A percentile compares a stretch with the other conserved stretches of the same genome.
Evolutionary conservation across 2,797 vertebrate species (phyloP).

Genomic region (Cuniculus paca): DNA sequence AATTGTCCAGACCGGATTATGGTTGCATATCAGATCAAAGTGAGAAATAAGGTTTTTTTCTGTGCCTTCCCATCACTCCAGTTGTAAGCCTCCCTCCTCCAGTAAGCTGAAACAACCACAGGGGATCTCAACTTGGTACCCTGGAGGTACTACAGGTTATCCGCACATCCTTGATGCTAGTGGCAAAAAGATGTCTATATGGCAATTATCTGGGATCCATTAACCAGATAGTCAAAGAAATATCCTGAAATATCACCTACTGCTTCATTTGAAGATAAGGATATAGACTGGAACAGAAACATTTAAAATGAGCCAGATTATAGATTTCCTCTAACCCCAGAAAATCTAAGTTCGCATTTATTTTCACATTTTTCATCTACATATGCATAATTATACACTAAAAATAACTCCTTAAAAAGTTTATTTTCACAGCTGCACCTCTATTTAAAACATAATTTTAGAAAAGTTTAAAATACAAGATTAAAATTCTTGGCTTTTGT

Average conservation of each 20-base stretch:
- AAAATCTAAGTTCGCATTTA: neutral
- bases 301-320: neutral
- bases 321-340: neutral
- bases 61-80: neutral
- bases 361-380: neutral
- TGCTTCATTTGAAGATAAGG: neutral
- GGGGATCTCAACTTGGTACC: neutral
- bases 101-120: neutral
- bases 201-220: neutral
- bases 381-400: neutral
- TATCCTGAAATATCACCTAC: neutral
- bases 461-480: neutral
- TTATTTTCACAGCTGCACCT: neutral
- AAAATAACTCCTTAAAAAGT: neutral
- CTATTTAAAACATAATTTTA: neutral
- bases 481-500: neutral
- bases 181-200: neutral
- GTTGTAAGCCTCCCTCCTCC: neutral
- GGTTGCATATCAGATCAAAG: neutral
- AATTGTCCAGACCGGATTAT: neutral
- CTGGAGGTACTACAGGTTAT: rapidly evolving
- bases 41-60: neutral
- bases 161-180: rapidly evolving
- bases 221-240: neutral
- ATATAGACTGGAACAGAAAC: neutral